Conservation (phyloP, 1,140 invertebrate genomes). For the Drosophila yakuba region DNA sequence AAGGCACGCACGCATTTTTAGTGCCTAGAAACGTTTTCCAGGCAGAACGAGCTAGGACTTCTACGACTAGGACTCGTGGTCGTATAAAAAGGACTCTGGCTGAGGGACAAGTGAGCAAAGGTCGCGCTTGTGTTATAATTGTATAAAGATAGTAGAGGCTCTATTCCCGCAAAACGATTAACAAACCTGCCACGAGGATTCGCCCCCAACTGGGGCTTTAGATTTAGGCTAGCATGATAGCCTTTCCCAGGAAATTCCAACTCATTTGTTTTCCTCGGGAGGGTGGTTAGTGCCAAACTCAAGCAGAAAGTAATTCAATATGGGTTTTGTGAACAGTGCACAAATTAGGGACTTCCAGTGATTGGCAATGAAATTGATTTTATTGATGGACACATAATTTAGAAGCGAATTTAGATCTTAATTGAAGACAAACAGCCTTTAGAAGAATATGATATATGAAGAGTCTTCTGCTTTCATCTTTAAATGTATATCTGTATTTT, state of each 20-base stretch:
- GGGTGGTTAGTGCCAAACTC: conserved; percentile 3
- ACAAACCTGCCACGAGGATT: conserved; percentile 26
- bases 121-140: conserved; percentile 63
- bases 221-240: conserved; percentile 49
- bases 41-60: conserved; percentile 6
- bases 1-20: conserved; percentile 73
- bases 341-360: no score
- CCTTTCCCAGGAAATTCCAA: conserved; percentile 37
- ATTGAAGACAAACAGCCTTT: no score
- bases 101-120: conserved; percentile 39
- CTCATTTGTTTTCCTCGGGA: conserved; percentile 32
- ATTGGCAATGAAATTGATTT: neutral
- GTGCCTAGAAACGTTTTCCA: conserved; percentile 39
- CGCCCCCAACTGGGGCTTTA: conserved; percentile 28
- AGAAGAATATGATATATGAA: no score
- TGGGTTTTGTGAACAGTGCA: neutral
- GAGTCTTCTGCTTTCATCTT: no score
- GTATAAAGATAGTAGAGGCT: conserved; percentile 32
- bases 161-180: conserved; percentile 32
- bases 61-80: conserved; percentile 5
- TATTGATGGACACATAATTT: neutral
- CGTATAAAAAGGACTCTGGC: conserved; percentile 6
- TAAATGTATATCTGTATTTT: no score
- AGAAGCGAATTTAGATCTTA: no score
- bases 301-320: conserved; percentile 4